Conservation (phyloP, 2,797 vertebrate species). For the Catamblyrhynchus diadema region DNA sequence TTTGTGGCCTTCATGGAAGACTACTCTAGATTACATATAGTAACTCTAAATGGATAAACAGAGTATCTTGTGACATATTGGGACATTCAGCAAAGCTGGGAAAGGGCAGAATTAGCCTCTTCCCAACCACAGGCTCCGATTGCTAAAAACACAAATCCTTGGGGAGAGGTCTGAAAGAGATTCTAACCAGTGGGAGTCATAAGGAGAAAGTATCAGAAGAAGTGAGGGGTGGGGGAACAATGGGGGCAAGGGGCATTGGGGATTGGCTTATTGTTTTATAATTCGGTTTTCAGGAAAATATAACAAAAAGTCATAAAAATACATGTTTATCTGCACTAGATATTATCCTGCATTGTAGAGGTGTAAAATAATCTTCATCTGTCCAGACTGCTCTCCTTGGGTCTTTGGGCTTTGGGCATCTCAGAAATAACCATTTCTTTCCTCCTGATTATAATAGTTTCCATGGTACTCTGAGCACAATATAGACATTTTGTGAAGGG, state of each 20-base stretch:
- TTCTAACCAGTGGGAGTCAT: background rate
- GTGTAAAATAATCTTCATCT: background rate
- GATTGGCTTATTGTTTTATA: background rate
- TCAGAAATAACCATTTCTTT: background rate
- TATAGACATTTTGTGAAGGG: background rate
- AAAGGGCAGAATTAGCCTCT: background rate
- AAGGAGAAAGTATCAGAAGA: background rate
- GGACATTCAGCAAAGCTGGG: background rate
- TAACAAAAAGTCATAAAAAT: background rate
- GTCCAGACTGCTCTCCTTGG: background rate
- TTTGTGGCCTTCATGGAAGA: background rate
- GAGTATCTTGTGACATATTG: background rate
- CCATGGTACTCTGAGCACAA: background rate
- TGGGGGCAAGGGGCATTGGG: accelerated
- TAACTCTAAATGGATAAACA: background rate
- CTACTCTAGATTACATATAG: background rate
- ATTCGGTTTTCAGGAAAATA: background rate
- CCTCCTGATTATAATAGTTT: background rate
- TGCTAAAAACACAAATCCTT: background rate
- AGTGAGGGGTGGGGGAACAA: accelerated
- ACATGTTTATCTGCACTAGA: background rate
- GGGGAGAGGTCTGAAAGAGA: background rate
- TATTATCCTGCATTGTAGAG: background rate
- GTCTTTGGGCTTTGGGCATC: background rate
- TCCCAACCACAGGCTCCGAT: background rate